A percentile compares a stretch with the other conserved stretches of the same genome.
phyloP scores from a whole-genome alignment of 1,140 invertebrate genomes.

The Zaprionus davidi region DNA sequence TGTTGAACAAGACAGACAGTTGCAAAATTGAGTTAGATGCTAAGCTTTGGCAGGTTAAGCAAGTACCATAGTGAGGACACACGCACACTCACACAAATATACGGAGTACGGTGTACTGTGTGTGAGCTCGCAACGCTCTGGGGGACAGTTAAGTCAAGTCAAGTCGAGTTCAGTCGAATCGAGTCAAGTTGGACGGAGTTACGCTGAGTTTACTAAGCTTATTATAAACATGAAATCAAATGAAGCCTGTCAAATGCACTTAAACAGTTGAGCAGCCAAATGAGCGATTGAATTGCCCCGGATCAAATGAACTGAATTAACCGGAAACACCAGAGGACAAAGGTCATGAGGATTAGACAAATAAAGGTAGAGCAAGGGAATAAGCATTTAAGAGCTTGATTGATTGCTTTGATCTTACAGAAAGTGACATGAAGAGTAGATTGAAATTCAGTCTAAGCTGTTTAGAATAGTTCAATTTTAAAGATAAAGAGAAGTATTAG shows the following conservation, averaged over 20 bases:
- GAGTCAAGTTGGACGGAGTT: background rate
- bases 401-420: background rate
- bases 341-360: background rate
- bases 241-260: constrained; percentile 79
- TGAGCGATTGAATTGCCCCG: constrained; percentile 55
- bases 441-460: too few species aligned
- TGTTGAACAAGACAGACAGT: constrained; percentile 54
- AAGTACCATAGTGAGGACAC: background rate
- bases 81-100: constrained; percentile 2
- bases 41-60: constrained; percentile 61
- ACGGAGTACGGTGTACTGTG: background rate
- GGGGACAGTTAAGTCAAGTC: constrained; percentile 25
- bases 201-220: constrained; percentile 61
- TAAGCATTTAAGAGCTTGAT: background rate
- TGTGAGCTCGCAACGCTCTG: constrained; percentile 4
- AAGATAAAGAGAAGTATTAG: too few species aligned
- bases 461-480: too few species aligned
- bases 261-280: constrained; percentile 65
- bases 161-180: constrained; percentile 23
- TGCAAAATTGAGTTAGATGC: constrained; percentile 74
- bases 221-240: constrained; percentile 76
- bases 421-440: background rate
- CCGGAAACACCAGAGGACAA: constrained; percentile 8
- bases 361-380: background rate
- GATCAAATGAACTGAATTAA: constrained; percentile 61